These are phyloP conservation scores for Arvicanthis niloticus DNA, from an alignment of 2,113 vertebrate species.

Conservation along the genomic window DNA sequence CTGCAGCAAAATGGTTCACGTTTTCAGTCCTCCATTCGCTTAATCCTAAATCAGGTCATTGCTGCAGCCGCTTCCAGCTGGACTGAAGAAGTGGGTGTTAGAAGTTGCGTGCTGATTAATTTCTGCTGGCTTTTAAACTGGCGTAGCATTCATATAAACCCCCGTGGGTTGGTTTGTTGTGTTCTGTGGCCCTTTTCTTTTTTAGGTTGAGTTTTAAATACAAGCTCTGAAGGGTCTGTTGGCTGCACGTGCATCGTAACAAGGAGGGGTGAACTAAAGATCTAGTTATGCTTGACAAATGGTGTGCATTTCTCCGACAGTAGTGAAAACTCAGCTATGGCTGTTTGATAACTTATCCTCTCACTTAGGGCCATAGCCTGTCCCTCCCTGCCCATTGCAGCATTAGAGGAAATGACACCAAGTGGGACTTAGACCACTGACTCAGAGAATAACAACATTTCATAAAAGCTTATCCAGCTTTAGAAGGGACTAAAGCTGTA, in stretches of 20 bases:
- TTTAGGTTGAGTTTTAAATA: not conserved
- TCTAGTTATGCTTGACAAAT: not conserved
- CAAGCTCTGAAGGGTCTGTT: conserved; percentile 12
- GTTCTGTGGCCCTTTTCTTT: not conserved
- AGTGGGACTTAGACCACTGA: not conserved
- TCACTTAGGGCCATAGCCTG: not conserved
- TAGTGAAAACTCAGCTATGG: not conserved
- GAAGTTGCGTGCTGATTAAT: not conserved
- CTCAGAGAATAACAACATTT: not conserved
- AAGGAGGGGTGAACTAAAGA: conserved; percentile 19
- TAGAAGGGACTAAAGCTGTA: not conserved
- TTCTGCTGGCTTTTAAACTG: not conserved
- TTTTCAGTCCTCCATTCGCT: not conserved
- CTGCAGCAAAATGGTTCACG: not conserved
- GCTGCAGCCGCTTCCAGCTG: not conserved
- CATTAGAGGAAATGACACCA: not conserved
- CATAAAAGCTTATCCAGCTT: not conserved
- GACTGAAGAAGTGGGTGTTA: not conserved
- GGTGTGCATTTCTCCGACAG: not conserved
- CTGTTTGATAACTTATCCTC: not conserved
- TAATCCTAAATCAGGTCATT: not conserved
- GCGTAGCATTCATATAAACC: not conserved
- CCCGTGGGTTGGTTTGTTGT: not conserved
- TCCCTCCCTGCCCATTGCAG: not conserved
- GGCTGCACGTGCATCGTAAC: not conserved